Conservation (phyloP, 2,113 vertebrate species). For the Epinephelus moara region DNA sequence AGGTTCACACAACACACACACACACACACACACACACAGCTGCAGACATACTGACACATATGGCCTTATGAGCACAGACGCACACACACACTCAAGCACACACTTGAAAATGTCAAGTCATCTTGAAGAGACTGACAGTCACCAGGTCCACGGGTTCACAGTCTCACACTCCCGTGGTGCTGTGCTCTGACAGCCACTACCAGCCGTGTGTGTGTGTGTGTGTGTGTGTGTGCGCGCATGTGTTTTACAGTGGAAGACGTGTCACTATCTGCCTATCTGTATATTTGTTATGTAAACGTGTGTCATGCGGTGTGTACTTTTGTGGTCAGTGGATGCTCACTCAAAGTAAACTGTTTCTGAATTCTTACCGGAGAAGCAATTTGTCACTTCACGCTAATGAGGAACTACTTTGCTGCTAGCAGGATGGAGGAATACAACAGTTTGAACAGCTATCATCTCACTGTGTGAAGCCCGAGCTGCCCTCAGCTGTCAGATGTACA, state of each 20-base stretch:
- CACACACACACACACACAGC: conserved; percentile 3
- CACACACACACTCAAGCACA: conserved; percentile 22
- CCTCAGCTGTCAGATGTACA: background rate
- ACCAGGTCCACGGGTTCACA: conserved; percentile 36
- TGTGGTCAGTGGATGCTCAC: background rate
- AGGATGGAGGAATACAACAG: background rate
- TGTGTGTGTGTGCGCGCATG: background rate
- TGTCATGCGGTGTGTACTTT: background rate
- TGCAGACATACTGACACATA: background rate
- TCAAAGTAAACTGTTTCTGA: background rate
- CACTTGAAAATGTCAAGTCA: conserved; percentile 49
- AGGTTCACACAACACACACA: conserved; percentile 17
- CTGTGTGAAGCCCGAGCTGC: background rate
- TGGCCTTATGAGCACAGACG: background rate
- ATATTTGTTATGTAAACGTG: background rate
- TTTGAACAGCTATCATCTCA: background rate
- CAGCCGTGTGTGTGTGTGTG: background rate
- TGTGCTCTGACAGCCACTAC: background rate
- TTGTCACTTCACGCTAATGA: background rate
- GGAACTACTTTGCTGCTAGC: conserved; percentile 6
- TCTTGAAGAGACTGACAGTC: conserved; percentile 48
- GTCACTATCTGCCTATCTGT: background rate
- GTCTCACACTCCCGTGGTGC: conserved; percentile 4
- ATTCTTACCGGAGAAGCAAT: conserved; percentile 1
- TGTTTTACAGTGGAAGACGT: background rate